Percentiles rank a stretch among this genome's conserved stretches.
Evolutionary conservation across 2,113 vertebrate genomes (phyloP).

Genomic region (Callipepla californica): DNA sequence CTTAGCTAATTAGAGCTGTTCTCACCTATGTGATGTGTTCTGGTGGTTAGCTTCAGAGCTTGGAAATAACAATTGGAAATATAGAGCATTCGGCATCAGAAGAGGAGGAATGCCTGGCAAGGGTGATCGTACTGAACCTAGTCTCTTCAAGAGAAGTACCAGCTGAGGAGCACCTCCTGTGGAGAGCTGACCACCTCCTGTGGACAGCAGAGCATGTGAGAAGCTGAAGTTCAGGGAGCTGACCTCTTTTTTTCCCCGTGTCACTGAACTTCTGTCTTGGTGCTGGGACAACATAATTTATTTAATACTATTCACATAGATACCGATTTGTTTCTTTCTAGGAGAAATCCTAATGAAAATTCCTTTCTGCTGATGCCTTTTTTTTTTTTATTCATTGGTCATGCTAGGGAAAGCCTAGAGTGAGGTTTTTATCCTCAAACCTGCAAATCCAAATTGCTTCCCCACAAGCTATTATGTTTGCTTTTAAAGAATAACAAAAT

Average conservation of each 20-base stretch:
- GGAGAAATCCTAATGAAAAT: background rate
- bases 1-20: background rate
- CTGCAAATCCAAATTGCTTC: background rate
- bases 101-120: background rate
- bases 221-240: background rate
- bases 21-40: background rate
- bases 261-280: background rate
- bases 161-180: background rate
- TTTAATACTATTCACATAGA: background rate
- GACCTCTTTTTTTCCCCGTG: fast-evolving
- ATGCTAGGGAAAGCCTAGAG: background rate
- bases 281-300: fast-evolving
- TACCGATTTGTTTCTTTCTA: background rate
- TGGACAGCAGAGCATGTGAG: background rate
- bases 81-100: background rate
- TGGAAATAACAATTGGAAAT: background rate
- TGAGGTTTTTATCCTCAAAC: background rate
- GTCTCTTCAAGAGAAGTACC: background rate
- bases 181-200: background rate
- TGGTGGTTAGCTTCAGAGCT: background rate
- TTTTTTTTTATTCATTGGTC: background rate
- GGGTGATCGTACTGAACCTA: background rate
- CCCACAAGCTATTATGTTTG: background rate
- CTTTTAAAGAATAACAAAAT: background rate
- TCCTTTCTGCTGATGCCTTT: background rate